Evolutionary conservation across 2,888 invertebrate species (phyloP).

Genomic region (Priocnemis perturbator): DNA sequence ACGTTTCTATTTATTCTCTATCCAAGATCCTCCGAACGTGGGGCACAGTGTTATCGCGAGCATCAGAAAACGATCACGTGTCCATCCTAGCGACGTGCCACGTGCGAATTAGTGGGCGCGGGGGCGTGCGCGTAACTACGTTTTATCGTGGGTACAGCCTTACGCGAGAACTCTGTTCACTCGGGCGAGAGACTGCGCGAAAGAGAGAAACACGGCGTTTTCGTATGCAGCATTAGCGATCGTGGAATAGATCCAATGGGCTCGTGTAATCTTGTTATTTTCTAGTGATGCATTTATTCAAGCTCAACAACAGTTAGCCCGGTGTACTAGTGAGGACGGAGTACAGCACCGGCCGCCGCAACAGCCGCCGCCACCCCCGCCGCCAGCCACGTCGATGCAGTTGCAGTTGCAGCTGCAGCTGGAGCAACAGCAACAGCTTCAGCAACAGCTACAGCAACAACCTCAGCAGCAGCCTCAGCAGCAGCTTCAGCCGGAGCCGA

Average conservation of each 20-base stretch:
- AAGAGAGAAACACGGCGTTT: slow-evolving; percentile 18
- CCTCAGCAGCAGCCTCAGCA: slow-evolving; percentile 72
- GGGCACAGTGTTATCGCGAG: too few species aligned
- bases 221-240: slow-evolving; percentile 62
- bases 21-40: too few species aligned
- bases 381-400: slow-evolving; percentile 50
- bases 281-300: slow-evolving; percentile 98
- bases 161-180: neutral
- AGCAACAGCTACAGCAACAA: slow-evolving; percentile 73
- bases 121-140: slow-evolving; percentile 16
- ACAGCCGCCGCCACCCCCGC: slow-evolving; percentile 76
- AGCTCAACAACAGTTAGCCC: slow-evolving; percentile 97
- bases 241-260: slow-evolving; percentile 68
- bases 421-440: slow-evolving; percentile 73
- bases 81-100: slow-evolving; percentile 12
- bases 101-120: slow-evolving; percentile 15
- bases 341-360: slow-evolving; percentile 72
- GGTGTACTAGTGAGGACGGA: slow-evolving; percentile 93
- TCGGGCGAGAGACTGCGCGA: too few species aligned
- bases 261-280: slow-evolving; percentile 83
- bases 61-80: neutral
- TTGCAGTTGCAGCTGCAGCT: slow-evolving; percentile 55
- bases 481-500: slow-evolving; percentile 27
- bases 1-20: too few species aligned
- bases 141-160: slow-evolving; percentile 6